Conservation (phyloP, 2,113 vertebrate species). For the Rhinichthys klamathensis region DNA sequence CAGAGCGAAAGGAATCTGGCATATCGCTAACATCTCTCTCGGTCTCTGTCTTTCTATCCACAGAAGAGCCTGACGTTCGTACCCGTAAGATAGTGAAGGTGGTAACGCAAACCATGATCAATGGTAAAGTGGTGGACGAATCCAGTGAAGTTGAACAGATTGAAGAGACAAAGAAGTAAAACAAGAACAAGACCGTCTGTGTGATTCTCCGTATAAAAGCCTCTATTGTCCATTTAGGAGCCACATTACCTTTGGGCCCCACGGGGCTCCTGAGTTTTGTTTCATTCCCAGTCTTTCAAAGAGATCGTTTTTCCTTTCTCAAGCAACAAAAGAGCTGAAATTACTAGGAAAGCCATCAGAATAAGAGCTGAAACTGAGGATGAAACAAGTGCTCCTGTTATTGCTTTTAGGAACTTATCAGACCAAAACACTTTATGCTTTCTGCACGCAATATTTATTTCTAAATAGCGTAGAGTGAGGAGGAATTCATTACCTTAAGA, state of each 20-base stretch:
- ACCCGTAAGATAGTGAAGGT: conserved; percentile 83
- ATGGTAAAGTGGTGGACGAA: conserved; percentile 81
- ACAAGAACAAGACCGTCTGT: conserved; percentile 31
- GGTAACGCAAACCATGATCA: conserved; percentile 81
- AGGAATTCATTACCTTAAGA: background rate
- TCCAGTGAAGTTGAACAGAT: conserved; percentile 81
- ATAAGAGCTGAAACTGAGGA: conserved; percentile 35
- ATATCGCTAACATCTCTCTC: conserved; percentile 8
- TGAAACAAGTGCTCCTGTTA: conserved; percentile 44
- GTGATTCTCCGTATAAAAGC: conserved; percentile 40
- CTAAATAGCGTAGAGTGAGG: conserved; percentile 13
- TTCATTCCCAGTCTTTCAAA: conserved; percentile 56
- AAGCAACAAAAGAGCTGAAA: conserved; percentile 50
- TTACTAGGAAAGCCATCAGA: conserved; percentile 36
- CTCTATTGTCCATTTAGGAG: conserved; percentile 35
- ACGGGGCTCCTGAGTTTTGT: conserved; percentile 38
- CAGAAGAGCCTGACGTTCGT: conserved; percentile 78
- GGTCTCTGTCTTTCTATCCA: background rate
- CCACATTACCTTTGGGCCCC: conserved; percentile 7
- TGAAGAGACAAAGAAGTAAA: conserved; percentile 76
- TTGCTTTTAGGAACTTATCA: conserved; percentile 25
- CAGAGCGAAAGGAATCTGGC: conserved; percentile 20
- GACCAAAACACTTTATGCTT: conserved; percentile 5
- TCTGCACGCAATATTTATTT: conserved; percentile 32
- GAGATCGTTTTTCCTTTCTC: conserved; percentile 53